phyloP scores from a whole-genome alignment of 2,113 vertebrate genomes.

The Strix uralensis region DNA sequence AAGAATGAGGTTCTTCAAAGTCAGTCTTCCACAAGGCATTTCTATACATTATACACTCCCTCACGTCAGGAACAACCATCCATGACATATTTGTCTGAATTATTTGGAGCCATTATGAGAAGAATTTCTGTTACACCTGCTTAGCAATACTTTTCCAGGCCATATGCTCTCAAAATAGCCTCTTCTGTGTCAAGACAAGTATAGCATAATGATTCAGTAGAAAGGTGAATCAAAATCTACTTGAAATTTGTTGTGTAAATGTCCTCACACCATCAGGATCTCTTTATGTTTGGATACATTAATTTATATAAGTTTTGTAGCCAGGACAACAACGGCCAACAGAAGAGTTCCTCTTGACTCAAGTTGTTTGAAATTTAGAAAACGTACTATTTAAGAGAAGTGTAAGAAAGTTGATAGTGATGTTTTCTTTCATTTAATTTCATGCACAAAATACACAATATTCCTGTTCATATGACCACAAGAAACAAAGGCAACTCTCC shows the following conservation, averaged over 20 bases:
- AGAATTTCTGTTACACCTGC: conserved; percentile 1
- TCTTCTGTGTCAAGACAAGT: not conserved
- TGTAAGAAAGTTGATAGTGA: accelerated
- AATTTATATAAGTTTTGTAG: not conserved
- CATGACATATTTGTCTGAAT: conserved; percentile 22
- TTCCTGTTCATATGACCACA: not conserved
- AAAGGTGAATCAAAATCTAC: not conserved
- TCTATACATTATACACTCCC: not conserved
- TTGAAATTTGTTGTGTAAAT: not conserved
- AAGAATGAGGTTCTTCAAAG: conserved; percentile 15
- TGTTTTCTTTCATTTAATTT: not conserved
- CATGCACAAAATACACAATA: not conserved
- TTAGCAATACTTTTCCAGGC: conserved; percentile 20
- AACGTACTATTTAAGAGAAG: not conserved
- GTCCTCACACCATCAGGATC: not conserved
- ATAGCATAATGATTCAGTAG: not conserved
- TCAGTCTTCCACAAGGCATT: not conserved
- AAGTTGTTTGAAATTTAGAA: not conserved
- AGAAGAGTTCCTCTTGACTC: not conserved
- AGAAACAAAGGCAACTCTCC: not conserved
- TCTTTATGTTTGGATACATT: not conserved
- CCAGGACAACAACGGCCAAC: not conserved
- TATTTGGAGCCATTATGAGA: not conserved
- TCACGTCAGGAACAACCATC: not conserved
- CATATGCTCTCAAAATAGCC: conserved; percentile 17